Base-by-base conservation (phyloP, 2,113 vertebrate species). In the Myiagra hebetior region DNA sequence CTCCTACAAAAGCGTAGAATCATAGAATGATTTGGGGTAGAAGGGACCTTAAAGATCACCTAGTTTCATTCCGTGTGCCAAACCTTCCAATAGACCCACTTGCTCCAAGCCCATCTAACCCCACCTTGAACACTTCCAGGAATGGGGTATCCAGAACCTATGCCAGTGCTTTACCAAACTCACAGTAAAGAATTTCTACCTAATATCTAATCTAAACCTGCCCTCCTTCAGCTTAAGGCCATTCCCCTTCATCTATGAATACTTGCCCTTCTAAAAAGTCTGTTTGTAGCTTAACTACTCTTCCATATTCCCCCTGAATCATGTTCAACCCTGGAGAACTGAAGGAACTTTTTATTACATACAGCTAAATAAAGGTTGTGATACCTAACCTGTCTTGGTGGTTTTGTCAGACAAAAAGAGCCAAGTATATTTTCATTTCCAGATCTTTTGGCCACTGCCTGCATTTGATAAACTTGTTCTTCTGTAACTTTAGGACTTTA, bases 81-180 rank as follows among this genome's bases (percentile, higher is more conserved):
- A 24, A 67, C 9, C 24, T 75, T 30, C 28, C 39, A 46, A 39
- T 0, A 21, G 10, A 60, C 5, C 6, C 0, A 0, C 19, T n/a
- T 39, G 13, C 13, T 26, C 33, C 33, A 53, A 39, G 20, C 16
- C 19, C 23, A 18, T 17, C 46, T 28, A 75, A 52, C 11, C 16
- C 47, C 64, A 1, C 28, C 33, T 39, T 52, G 37, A 65, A 44
- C 68, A 37, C 12, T 59, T 50, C 52, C 37, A 65, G 33, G 10
- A 50, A 59, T 52, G 60, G 8, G 19, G 4, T 23, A 39, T 8
- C 46, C 33, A 39, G 10, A 39, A 17, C 15, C 53, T 39, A 4
- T 52, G 44, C 44, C 42, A 73, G 17, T 56, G 27, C 18, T 65
- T 59, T 33, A 37, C 27, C 42, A 44, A 57, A 27, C 19, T 28